Conservation (phyloP, 2,113 vertebrate genomes). For the Benitochromis conjunctus region DNA sequence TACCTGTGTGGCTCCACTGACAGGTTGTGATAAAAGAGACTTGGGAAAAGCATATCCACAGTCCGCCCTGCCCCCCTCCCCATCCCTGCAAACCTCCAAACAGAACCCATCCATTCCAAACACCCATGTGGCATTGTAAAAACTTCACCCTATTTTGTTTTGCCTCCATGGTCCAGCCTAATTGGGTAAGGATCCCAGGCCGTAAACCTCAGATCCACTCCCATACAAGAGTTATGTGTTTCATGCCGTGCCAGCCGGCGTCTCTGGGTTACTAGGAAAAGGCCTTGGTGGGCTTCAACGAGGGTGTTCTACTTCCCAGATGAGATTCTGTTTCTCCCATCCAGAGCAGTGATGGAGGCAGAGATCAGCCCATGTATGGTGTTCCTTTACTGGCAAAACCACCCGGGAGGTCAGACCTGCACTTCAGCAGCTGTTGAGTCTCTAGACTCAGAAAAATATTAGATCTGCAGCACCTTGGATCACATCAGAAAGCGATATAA, state of each 20-base stretch:
- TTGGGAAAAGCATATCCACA: constrained; percentile 32
- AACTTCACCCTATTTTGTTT: constrained; percentile 50
- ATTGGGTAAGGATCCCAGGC: constrained; percentile 54
- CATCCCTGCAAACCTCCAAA: constrained; percentile 7
- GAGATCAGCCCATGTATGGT: constrained; percentile 21
- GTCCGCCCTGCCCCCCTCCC: neutral
- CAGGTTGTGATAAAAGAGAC: constrained; percentile 56
- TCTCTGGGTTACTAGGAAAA: constrained; percentile 50
- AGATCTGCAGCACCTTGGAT: constrained; percentile 39
- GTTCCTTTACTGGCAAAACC: constrained; percentile 46
- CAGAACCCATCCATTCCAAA: constrained; percentile 45
- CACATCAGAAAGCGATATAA: neutral
- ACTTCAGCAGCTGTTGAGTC: constrained; percentile 59
- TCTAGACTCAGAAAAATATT: constrained; percentile 6
- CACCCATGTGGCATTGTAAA: constrained; percentile 68
- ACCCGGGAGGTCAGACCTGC: constrained; percentile 42
- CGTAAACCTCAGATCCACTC: constrained; percentile 59
- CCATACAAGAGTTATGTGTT: constrained; percentile 56
- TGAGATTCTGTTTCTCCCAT: constrained; percentile 71
- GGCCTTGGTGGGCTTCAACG: constrained; percentile 60
- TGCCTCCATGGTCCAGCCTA: constrained; percentile 55
- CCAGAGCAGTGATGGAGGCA: constrained; percentile 37
- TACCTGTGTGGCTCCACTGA: constrained; percentile 35
- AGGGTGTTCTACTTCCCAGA: constrained; percentile 66
- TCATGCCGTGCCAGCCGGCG: constrained; percentile 62